Conservation (phyloP, 64 coral and sea anemone genomes). For the Stylophora pistillata region DNA sequence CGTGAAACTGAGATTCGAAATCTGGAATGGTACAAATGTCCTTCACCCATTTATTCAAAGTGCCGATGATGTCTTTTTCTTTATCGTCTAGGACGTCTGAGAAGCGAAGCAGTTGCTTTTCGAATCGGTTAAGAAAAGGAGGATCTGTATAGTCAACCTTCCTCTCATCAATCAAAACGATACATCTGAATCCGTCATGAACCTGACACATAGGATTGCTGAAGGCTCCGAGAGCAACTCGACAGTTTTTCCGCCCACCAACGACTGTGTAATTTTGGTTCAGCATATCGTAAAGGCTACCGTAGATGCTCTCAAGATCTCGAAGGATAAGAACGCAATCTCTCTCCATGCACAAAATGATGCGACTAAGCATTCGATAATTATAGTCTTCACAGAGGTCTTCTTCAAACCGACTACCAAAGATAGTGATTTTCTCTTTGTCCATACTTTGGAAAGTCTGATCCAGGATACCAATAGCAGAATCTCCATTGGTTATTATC, state of each 20-base stretch:
- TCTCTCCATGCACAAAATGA: conserved; percentile 77
- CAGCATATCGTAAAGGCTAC: conserved; percentile 74
- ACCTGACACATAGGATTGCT: conserved; percentile 83
- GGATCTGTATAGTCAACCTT: conserved; percentile 70
- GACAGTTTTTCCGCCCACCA: conserved; percentile 73
- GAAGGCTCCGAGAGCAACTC: conserved; percentile 76
- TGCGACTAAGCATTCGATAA: conserved; percentile 70
- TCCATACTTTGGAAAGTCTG: conserved; percentile 47
- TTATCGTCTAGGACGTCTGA: conserved; percentile 49
- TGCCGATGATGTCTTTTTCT: conserved; percentile 42
- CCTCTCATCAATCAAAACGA: conserved; percentile 64
- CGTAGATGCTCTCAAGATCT: conserved; percentile 73
- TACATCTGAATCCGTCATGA: conserved; percentile 72
- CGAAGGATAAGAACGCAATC: conserved; percentile 72
- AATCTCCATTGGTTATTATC: conserved; percentile 77
- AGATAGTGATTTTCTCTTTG: conserved; percentile 80
- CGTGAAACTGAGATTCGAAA: conserved; percentile 9
- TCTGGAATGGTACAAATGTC: conserved; percentile 49
- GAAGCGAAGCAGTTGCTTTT: conserved; percentile 76
- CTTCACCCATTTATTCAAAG: conserved; percentile 49
- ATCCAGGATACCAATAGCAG: conserved; percentile 70
- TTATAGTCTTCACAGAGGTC: conserved; percentile 74
- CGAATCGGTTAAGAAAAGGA: conserved; percentile 77
- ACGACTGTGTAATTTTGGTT: conserved; percentile 73
- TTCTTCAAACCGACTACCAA: conserved; percentile 77